Percentiles rank a stretch among this genome's conserved stretches.
These are phyloP conservation scores for Protonemura montana DNA, from an alignment of 2,888 invertebrate genomes.

Conservation along the genomic window DNA sequence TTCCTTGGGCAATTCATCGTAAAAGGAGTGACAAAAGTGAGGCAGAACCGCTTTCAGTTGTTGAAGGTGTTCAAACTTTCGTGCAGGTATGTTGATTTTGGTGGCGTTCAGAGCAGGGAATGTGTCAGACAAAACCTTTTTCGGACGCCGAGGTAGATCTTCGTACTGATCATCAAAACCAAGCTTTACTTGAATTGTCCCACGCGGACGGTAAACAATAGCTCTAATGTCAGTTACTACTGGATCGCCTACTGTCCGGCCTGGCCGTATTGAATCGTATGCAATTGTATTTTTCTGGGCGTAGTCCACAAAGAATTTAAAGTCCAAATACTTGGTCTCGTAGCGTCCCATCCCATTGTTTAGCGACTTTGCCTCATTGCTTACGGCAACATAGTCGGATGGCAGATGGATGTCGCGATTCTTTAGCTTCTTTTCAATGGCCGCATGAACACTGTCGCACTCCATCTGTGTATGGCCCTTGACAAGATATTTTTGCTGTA, in stretches of 20 bases:
- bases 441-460: conserved; percentile 56
- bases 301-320: conserved; percentile 14
- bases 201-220: conserved; percentile 47
- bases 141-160: no score
- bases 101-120: no score
- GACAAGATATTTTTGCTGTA: conserved; percentile 1
- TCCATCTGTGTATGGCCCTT: conserved; percentile 48
- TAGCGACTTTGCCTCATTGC: conserved; percentile 47
- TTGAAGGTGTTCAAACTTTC: no score
- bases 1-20: no score
- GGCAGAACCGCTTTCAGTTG: no score
- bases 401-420: conserved; percentile 51
- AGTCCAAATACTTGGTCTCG: not conserved
- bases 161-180: no score
- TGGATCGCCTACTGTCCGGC: conserved; percentile 50
- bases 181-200: conserved; percentile 26
- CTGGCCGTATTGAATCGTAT: conserved; percentile 51
- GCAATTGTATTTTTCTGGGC: conserved; percentile 40
- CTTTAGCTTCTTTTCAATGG: conserved; percentile 55
- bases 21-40: no score
- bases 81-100: no score
- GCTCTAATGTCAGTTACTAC: conserved; percentile 50
- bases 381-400: conserved; percentile 46
- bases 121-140: no score
- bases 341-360: not conserved